Percentiles rank a stretch among this genome's conserved stretches.
Evolutionary conservation across 2,888 invertebrate genomes (phyloP).

Genomic region (Standfussiana lucernea): DNA sequence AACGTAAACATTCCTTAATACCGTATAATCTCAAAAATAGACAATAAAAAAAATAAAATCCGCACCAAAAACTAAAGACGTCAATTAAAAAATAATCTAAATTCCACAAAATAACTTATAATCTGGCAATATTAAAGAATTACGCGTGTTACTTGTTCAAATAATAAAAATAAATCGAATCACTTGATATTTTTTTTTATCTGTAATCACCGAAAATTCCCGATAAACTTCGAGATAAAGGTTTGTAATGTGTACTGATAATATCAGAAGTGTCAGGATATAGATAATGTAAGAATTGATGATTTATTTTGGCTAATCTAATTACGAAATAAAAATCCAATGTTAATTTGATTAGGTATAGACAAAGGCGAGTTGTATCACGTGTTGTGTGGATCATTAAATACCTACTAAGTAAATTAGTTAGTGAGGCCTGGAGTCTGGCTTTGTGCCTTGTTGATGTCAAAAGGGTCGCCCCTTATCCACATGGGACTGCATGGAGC

Average conservation of each 20-base stretch:
- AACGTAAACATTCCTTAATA: slow-evolving; percentile 14
- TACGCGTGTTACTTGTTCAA: slow-evolving; percentile 70
- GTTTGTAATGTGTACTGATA: slow-evolving; percentile 59
- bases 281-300: slow-evolving; percentile 74
- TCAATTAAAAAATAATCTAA: slow-evolving; percentile 65
- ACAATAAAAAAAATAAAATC: slow-evolving; percentile 36
- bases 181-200: slow-evolving; percentile 60
- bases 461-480: neutral
- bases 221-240: slow-evolving; percentile 55
- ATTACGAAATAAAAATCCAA: slow-evolving; percentile 70
- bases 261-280: slow-evolving; percentile 67
- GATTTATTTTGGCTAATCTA: slow-evolving; percentile 70
- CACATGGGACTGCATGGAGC: neutral
- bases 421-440: neutral
- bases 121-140: slow-evolving; percentile 73
- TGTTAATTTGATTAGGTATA: slow-evolving; percentile 64
- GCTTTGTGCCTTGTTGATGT: neutral
- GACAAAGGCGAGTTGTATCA: slow-evolving; percentile 32
- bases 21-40: slow-evolving; percentile 30
- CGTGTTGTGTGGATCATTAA: slow-evolving; percentile 17
- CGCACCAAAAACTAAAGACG: slow-evolving; percentile 16
- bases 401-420: slow-evolving; percentile 11
- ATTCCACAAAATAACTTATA: slow-evolving; percentile 68
- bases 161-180: slow-evolving; percentile 68
- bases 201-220: slow-evolving; percentile 67